Base-by-base conservation (phyloP, 2,113 vertebrate genomes). In the Trogon melanurus region DNA sequence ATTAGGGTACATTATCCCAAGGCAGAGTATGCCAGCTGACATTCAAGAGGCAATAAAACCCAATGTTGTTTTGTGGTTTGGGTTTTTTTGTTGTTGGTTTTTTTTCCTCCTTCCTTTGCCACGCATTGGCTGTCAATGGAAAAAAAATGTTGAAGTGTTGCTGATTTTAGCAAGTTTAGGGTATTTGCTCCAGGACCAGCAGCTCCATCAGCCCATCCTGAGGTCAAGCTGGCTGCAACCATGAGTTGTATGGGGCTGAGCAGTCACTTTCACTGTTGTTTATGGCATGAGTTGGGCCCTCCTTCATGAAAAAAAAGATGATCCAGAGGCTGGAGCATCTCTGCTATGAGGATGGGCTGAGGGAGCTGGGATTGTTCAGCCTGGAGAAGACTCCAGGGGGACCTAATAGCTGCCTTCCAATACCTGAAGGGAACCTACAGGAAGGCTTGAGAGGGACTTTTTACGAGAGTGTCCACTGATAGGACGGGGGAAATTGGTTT, bases 1-100 rank as follows among this genome's bases (percentile, higher is more conserved):
- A 98, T 98, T 98, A 98, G 50, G 79, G 91, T 82, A 4, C 80
- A 64, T 98, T 97, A 97, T 97, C 92, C 91, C 73, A 91, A 90
- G 91, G 91, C 48, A 85, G 91, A 95, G 76, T n/a, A n/a, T 79
- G 96, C 97, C 97, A 97, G 97, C 97, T 97, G 98, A 98, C 89
- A 73, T 97, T 96, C 92, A 88, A 97, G 96, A 96, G 93, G 96
- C 88, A 92, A 94, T 97, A 96, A 97, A 95, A 98, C 64, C 41
- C 94, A 95, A 85, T 85, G 93, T 27, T 41, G 41, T 41, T 13
- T 41, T 50, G n/a, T 15, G 26, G 1, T 4, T 41, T 58, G 8
- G 10, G 8, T 36, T 64, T 44, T n/a, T 73, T 26, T 36, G 13
- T 60, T 23, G 32, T n/a, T 36, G 9, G 5, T 16, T 27, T 51